Evolutionary conservation across 2,888 invertebrate species (phyloP).

Genomic region (Brassicogethes aeneus): DNA sequence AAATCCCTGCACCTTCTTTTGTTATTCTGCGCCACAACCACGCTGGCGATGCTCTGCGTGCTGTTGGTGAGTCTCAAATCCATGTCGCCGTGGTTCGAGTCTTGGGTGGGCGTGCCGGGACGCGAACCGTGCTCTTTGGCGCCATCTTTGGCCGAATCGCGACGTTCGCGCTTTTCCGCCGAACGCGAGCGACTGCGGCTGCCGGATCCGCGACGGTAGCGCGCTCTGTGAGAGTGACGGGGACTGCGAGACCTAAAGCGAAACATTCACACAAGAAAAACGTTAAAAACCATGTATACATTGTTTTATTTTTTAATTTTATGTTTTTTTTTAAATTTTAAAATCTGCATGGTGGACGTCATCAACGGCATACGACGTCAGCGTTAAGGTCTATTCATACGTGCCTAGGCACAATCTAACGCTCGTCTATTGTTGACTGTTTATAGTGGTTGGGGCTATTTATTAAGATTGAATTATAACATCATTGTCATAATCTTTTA

Average conservation of each 20-base stretch:
- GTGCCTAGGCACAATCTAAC: too few species aligned
- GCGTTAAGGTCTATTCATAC: too few species aligned
- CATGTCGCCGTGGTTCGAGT: conserved; percentile 49
- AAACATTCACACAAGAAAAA: too few species aligned
- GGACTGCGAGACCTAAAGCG: conserved; percentile 10
- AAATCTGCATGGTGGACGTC: too few species aligned
- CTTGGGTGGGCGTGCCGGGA: conserved; percentile 49
- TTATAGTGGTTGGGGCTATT: too few species aligned
- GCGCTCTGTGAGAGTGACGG: conserved; percentile 23
- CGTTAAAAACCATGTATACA: too few species aligned
- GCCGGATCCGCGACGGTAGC: conserved; percentile 21
- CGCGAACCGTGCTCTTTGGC: conserved; percentile 28
- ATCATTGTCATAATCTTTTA: too few species aligned
- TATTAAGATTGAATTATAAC: too few species aligned
- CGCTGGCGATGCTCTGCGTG: conserved; percentile 47
- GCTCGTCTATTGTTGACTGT: too few species aligned
- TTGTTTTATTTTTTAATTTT: too few species aligned
- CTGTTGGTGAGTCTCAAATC: conserved; percentile 44
- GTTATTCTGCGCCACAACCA: conserved; percentile 34
- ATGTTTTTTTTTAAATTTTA: too few species aligned
- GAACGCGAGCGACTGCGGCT: conserved; percentile 41
- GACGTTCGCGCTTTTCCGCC: conserved; percentile 40
- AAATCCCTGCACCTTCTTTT: conserved; percentile 80
- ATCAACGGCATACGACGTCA: too few species aligned
- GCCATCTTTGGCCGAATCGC: conserved; percentile 39